Conservation (phyloP, 30 jellyfish, hydroid and myxozoan species). For the Aurelia sp. region DNA sequence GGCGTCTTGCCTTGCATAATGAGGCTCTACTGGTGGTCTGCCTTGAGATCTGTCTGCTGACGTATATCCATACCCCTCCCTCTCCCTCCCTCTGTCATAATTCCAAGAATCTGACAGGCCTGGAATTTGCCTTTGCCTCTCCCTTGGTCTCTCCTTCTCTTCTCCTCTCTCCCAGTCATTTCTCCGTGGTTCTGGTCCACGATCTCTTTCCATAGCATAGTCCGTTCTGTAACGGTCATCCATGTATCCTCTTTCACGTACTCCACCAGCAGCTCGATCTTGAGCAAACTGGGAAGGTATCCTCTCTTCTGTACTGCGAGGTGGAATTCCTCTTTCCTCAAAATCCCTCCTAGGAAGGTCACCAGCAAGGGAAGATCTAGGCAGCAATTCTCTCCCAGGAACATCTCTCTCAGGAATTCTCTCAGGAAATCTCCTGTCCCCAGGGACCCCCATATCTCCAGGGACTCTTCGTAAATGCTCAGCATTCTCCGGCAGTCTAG, state of each 20-base stretch:
- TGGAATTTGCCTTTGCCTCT: neutral
- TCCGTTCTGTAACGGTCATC: too few relatives aligned
- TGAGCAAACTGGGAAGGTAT: neutral
- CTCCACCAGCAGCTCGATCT: neutral
- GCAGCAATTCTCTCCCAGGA: too few relatives aligned
- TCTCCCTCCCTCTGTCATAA: neutral
- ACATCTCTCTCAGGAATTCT: too few relatives aligned
- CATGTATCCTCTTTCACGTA: neutral
- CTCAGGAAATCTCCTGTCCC: too few relatives aligned
- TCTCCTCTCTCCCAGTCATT: too few relatives aligned
- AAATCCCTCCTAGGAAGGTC: neutral
- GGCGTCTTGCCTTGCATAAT: neutral
- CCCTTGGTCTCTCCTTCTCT: neutral
- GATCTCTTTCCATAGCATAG: too few relatives aligned
- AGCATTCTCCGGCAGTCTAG: too few relatives aligned
- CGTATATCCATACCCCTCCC: neutral
- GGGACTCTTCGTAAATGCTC: too few relatives aligned
- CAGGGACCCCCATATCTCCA: too few relatives aligned
- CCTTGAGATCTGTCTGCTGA: neutral
- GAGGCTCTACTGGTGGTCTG: neutral
- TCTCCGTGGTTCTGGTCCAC: too few relatives aligned
- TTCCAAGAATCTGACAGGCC: constrained; percentile 5
- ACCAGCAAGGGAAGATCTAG: neutral
- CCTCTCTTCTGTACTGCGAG: neutral
- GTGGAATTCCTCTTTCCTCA: constrained; percentile 2